phyloP scores from a whole-genome alignment of 2,888 invertebrate species.

The Craniophora ligustri region DNA sequence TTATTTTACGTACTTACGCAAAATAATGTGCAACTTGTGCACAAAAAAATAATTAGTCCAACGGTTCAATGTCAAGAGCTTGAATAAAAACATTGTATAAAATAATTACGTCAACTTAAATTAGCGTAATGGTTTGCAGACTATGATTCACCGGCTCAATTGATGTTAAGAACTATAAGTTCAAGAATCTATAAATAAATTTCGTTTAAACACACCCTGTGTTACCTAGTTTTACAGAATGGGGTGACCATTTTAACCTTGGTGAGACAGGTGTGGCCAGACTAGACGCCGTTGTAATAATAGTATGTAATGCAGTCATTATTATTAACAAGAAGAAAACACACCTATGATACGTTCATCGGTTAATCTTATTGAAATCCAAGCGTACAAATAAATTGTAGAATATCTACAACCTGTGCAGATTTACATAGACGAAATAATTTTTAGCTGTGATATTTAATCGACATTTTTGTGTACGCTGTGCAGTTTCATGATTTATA shows the following conservation, averaged over 20 bases:
- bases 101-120: constrained; percentile 18
- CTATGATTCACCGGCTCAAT: constrained; percentile 18
- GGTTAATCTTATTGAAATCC: not conserved
- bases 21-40: constrained; percentile 5
- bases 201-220: constrained; percentile 37
- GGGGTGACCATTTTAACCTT: constrained; percentile 59
- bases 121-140: constrained; percentile 13
- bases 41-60: constrained; percentile 10
- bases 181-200: constrained; percentile 21
- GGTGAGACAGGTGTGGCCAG: constrained; percentile 54
- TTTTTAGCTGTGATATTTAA: too few species aligned
- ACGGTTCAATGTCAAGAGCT: constrained; percentile 29
- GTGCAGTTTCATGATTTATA: too few species aligned
- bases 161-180: not conserved
- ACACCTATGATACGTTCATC: too few species aligned
- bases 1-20: too few species aligned
- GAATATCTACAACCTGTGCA: too few species aligned
- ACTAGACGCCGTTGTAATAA: constrained; percentile 45
- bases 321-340: constrained; percentile 46
- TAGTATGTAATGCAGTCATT: constrained; percentile 53
- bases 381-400: too few species aligned
- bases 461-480: too few species aligned
- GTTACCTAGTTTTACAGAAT: constrained; percentile 44
- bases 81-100: constrained; percentile 2
- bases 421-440: too few species aligned